Percentiles rank a stretch among this genome's conserved stretches.
phyloP scores from a whole-genome alignment of 2,113 vertebrate species.

The Pedetes capensis region DNA sequence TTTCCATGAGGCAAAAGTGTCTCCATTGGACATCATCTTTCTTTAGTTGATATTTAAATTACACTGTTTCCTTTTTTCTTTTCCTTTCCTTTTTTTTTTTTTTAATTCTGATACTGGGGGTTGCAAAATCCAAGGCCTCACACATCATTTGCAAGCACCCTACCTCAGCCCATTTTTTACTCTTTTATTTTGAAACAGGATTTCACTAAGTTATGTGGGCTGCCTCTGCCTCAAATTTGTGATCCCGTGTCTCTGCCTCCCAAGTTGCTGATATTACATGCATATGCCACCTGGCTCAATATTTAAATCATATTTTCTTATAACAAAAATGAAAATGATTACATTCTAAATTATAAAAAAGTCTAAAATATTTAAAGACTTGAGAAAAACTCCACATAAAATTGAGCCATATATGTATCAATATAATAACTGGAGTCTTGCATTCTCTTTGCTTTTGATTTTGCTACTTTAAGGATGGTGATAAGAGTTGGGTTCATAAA shows the following conservation, averaged over 20 bases:
- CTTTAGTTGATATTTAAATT: not conserved
- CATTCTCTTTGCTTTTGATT: not conserved
- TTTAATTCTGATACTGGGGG: too few relatives aligned
- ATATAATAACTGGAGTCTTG: not conserved
- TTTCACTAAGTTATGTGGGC: too few relatives aligned
- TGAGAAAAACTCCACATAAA: not conserved
- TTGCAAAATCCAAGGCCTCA: too few relatives aligned
- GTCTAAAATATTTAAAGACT: not conserved
- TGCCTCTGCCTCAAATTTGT: too few relatives aligned
- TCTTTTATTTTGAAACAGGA: too few relatives aligned
- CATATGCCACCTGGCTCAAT: too few relatives aligned
- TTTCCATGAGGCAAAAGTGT: not conserved
- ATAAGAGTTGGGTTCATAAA: not conserved
- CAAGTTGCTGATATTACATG: too few relatives aligned
- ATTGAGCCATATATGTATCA: not conserved
- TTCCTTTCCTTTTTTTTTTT: too few relatives aligned
- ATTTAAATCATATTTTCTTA: not conserved
- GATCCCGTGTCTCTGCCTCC: too few relatives aligned
- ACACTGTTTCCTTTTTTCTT: too few relatives aligned
- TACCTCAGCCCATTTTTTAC: too few relatives aligned
- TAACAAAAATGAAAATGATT: not conserved
- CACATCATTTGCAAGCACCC: too few relatives aligned
- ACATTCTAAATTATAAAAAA: not conserved
- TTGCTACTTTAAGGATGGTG: conserved; percentile 10
- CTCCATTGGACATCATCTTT: not conserved